Percentiles rank a stretch among this genome's conserved stretches.
phyloP scores from a whole-genome alignment of 2,797 vertebrate species.

The Borostomias antarcticus region DNA sequence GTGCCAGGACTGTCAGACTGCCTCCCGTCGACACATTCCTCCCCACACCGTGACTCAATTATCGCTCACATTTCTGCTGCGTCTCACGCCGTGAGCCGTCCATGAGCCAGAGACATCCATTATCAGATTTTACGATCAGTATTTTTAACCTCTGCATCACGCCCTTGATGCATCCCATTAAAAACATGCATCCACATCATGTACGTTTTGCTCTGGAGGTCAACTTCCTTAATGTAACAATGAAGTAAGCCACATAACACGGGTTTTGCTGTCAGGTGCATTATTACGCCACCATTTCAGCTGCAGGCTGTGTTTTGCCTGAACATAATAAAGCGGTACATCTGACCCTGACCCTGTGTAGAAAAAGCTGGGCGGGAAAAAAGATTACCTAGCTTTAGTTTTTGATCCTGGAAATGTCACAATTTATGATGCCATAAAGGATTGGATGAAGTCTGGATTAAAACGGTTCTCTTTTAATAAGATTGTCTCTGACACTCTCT shows the following conservation, averaged over 20 bases:
- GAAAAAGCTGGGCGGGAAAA: conserved; percentile 52
- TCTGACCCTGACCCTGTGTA: conserved; percentile 37
- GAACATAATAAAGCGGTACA: conserved; percentile 39
- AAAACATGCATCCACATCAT: background rate
- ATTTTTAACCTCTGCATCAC: conserved; percentile 21
- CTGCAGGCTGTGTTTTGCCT: conserved; percentile 35
- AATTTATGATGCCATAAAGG: background rate
- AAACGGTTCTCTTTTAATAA: background rate
- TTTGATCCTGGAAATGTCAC: conserved; percentile 7
- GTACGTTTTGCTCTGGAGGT: background rate
- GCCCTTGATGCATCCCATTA: conserved; percentile 2
- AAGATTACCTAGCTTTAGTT: conserved; percentile 17
- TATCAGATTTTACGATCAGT: conserved; percentile 36
- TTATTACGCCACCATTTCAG: conserved; percentile 15
- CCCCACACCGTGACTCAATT: conserved; percentile 41
- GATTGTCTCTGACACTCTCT: background rate
- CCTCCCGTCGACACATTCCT: conserved; percentile 68
- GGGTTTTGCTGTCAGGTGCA: background rate
- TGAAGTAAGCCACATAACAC: conserved; percentile 7
- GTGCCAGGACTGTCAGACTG: conserved; percentile 44
- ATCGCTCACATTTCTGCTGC: conserved; percentile 55
- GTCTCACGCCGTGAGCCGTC: conserved; percentile 46
- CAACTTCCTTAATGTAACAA: conserved; percentile 7
- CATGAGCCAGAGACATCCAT: conserved; percentile 36
- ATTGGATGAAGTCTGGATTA: background rate